phyloP scores from a whole-genome alignment of 2,113 vertebrate species.

The Neomonachus schauinslandi region DNA sequence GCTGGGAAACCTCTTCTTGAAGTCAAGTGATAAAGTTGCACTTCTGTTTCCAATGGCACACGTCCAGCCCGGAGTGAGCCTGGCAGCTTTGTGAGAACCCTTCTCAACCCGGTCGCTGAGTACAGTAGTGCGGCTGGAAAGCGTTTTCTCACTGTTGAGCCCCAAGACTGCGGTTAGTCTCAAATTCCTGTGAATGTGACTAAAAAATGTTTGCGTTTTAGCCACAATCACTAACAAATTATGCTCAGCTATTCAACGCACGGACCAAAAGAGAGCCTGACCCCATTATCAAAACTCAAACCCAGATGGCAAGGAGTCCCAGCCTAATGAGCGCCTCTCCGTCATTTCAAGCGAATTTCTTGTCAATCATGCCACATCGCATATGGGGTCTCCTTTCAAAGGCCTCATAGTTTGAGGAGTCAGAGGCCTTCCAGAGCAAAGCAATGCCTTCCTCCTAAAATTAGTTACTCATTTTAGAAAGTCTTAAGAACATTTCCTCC shows the following conservation, averaged over 20 bases:
- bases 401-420: slow-evolving; percentile 30
- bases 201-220: slow-evolving; percentile 80
- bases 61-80: slow-evolving; percentile 63
- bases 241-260: slow-evolving; percentile 59
- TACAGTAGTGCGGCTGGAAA: slow-evolving; percentile 76
- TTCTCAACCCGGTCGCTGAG: slow-evolving; percentile 54
- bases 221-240: slow-evolving; percentile 78
- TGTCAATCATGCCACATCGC: slow-evolving; percentile 63
- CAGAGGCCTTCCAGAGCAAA: not conserved
- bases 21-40: slow-evolving; percentile 78
- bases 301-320: slow-evolving; percentile 65
- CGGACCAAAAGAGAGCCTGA: slow-evolving; percentile 72
- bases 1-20: slow-evolving; percentile 68
- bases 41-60: slow-evolving; percentile 80
- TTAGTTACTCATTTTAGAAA: not conserved
- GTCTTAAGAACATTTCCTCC: not conserved
- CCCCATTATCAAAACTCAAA: slow-evolving; percentile 67
- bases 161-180: slow-evolving; percentile 65
- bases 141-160: slow-evolving; percentile 71
- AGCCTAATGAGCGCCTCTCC: slow-evolving; percentile 64
- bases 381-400: slow-evolving; percentile 40
- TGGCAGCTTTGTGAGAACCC: slow-evolving; percentile 59
- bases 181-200: slow-evolving; percentile 79
- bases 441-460: slow-evolving; percentile 34
- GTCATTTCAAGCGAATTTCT: slow-evolving; percentile 71